Evolutionary conservation across 1,140 invertebrate species (phyloP), one percentile per base, ranked within the genome.

Genomic region (Drosophila saltans): DNA sequence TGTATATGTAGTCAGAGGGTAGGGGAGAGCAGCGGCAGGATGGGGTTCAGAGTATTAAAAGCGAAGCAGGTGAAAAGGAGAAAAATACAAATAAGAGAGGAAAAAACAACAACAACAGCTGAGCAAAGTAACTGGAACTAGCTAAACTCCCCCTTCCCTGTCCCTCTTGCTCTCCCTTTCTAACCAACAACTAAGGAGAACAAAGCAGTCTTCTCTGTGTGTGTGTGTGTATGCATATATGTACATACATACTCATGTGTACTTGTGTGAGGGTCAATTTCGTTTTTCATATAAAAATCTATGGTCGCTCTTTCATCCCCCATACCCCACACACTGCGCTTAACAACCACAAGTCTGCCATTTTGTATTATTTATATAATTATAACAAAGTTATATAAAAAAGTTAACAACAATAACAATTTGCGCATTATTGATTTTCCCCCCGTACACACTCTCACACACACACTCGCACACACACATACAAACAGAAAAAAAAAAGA

Each of bases 341-440:
- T 40, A 66, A 69, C 62, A 61, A 64, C 24, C 52, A 24, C 43
- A 69, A 58, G 33, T 11, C 43, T 10, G 41, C 65, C 70, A 66
- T 28, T 21, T 4, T 9, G 1, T 7, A 52, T 68, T 24, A 16
- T 52, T 55, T 36, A 58, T 66, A 1, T 39, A 39, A 21, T 26
- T 21, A 52, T 64, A 39, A 58, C 16, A 55, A 86, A 73, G 68
- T 68, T 79, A 71, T 66, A 60, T 52, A 52, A 79, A 76, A 57
- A 57, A 81, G 72, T 81, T 68, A 61, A 58, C 28, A 30, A 43
- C 66, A 70, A 33, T 55, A 30, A 26, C 65, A 62, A 86, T 88
- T 77, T 86, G 83, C 83, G 83, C 83, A 86, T 81, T 86, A 86
- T 86, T 83, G 83, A 86, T 86, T 86, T 88, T 88, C 82, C 16